phyloP scores from a whole-genome alignment of 2,888 invertebrate genomes.

The Leucophenga maculata region DNA sequence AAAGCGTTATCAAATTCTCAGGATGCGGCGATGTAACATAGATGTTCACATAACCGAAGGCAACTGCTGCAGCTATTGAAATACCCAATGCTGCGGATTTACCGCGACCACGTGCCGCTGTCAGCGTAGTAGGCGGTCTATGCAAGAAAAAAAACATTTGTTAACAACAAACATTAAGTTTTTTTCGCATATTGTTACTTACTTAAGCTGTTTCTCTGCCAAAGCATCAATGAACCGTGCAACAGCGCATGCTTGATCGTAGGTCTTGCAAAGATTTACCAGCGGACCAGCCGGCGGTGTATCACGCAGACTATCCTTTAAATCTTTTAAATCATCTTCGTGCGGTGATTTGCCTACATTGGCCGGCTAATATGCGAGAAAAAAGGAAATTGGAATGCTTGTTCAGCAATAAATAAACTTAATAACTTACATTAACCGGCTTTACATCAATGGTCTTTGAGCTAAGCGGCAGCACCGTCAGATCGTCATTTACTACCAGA shows the following conservation, averaged over 20 bases:
- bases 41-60: constrained; percentile 87
- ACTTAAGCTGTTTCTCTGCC: constrained; percentile 86
- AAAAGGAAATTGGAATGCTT: too few relatives aligned
- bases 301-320: constrained; percentile 88
- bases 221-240: constrained; percentile 95
- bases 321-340: constrained; percentile 78
- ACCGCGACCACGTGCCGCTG: constrained; percentile 96
- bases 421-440: constrained; percentile 75
- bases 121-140: constrained; percentile 93
- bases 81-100: constrained; percentile 98
- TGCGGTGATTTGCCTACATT: constrained; percentile 70
- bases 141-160: constrained; percentile 23
- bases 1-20: constrained; percentile 96
- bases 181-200: constrained; percentile 50
- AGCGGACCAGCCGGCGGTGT: constrained; percentile 93
- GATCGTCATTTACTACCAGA: constrained; percentile 93
- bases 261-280: constrained; percentile 90
- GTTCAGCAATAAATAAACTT: too few relatives aligned
- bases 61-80: constrained; percentile 88
- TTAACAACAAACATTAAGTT: too few relatives aligned
- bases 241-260: constrained; percentile 94
- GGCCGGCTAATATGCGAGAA: constrained; percentile 49
- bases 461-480: constrained; percentile 93
- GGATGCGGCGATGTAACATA: constrained; percentile 99
- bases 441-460: constrained; percentile 88